A percentile compares a stretch with the other conserved stretches of the same genome.
Evolutionary conservation across 2,113 vertebrate genomes (phyloP).

Genomic region (Trematomus loennbergii): DNA sequence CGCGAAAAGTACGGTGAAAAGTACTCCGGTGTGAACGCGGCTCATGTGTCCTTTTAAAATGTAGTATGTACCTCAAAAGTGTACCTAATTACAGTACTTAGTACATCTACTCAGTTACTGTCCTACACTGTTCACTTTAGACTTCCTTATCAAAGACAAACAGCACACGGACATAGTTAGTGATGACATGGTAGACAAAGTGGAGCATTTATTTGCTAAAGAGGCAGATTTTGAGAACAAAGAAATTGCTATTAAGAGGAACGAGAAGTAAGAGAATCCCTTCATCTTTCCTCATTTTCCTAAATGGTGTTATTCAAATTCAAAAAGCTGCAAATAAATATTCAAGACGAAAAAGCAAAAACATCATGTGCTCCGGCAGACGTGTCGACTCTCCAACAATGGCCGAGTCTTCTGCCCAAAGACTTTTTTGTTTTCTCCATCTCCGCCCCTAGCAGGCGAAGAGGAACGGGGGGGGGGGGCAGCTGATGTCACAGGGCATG

Average conservation of each 20-base stretch:
- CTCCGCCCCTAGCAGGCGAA: background rate
- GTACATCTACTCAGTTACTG: too few relatives aligned
- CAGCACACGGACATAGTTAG: background rate
- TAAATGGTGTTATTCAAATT: constrained; percentile 12
- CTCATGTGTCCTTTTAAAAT: too few relatives aligned
- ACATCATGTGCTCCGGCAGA: background rate
- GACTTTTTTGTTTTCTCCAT: constrained; percentile 29
- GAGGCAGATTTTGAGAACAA: background rate
- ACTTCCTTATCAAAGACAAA: background rate
- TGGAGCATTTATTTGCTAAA: constrained; percentile 29
- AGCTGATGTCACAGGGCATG: background rate
- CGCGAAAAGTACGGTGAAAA: too few relatives aligned
- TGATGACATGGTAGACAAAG: background rate
- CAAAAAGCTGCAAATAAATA: constrained; percentile 17
- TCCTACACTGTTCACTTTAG: too few relatives aligned
- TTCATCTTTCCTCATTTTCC: background rate
- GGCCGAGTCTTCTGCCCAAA: constrained; percentile 6
- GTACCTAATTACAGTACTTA: too few relatives aligned
- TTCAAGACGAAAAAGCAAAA: background rate
- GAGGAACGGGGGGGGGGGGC: background rate
- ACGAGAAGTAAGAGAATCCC: background rate
- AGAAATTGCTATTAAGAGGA: background rate
- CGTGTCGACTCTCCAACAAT: constrained; percentile 21
- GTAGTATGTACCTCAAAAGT: too few relatives aligned
- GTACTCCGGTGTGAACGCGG: too few relatives aligned